Evolutionary conservation across 2,113 vertebrate genomes (phyloP).

Genomic region (Cheilinus undulatus): DNA sequence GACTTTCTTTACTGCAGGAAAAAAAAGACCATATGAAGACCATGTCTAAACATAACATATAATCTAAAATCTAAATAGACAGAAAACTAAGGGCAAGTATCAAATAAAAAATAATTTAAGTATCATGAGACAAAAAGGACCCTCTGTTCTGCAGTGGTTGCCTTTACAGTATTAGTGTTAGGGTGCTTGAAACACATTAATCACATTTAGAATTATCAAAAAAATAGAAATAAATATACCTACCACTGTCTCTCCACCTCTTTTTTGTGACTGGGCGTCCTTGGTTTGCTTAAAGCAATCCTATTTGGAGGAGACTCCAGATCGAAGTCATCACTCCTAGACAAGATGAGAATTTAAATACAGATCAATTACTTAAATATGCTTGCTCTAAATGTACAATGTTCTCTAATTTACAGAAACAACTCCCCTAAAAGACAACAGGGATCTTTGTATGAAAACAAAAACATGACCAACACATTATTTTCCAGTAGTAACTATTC

Average conservation of each 20-base stretch:
- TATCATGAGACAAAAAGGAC: neutral
- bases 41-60: neutral
- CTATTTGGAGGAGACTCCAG: conserved; percentile 51
- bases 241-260: conserved; percentile 6
- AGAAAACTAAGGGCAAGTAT: neutral
- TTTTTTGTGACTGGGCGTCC: conserved; percentile 8
- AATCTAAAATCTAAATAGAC: neutral
- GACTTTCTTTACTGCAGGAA: conserved; percentile 24
- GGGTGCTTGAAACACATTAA: neutral
- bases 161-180: neutral
- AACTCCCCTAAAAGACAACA: too few relatives aligned
- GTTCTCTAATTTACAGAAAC: too few relatives aligned
- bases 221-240: too few relatives aligned
- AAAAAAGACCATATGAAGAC: neutral
- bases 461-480: too few relatives aligned
- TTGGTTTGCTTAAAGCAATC: conserved; percentile 37
- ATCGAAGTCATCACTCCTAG: conserved; percentile 10
- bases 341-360: neutral
- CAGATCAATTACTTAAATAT: neutral
- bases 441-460: too few relatives aligned
- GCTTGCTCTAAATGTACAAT: neutral
- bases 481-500: too few relatives aligned
- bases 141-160: too few relatives aligned
- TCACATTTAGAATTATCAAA: neutral
- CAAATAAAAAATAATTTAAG: neutral